These are phyloP conservation scores for Parus major DNA, from an alignment of 2,113 vertebrate species.

Conservation along the genomic window DNA sequence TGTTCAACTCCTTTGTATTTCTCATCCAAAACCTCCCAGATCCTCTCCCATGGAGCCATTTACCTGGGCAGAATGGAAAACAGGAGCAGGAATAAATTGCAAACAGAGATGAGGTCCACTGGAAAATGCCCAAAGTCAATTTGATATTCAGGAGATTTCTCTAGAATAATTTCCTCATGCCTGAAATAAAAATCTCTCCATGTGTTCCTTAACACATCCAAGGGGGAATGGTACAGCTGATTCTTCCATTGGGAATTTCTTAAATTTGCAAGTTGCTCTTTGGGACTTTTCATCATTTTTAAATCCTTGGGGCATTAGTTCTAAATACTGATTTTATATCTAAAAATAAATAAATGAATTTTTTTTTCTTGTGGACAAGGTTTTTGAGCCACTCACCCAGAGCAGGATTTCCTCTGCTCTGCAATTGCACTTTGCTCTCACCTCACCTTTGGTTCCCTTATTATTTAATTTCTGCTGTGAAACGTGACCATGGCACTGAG, in stretches of 20 bases:
- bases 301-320: background rate
- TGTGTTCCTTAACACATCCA: background rate
- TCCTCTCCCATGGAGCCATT: background rate
- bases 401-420: background rate
- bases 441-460: background rate
- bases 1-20: background rate
- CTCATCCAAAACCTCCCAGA: background rate
- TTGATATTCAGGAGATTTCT: background rate
- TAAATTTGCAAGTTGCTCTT: background rate
- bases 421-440: background rate
- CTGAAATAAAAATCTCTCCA: background rate
- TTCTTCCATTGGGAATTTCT: background rate
- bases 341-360: background rate
- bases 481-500: fast-evolving
- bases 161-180: background rate
- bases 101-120: background rate
- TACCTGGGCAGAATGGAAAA: background rate
- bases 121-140: background rate
- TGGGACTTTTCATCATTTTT: background rate
- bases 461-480: background rate
- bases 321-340: background rate
- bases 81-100: background rate
- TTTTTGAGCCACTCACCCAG: background rate
- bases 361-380: no score
- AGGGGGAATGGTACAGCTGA: no score